These are phyloP conservation scores for Charaxes varanes DNA, from an alignment of 1,140 invertebrate genomes.

Conservation along the genomic window DNA sequence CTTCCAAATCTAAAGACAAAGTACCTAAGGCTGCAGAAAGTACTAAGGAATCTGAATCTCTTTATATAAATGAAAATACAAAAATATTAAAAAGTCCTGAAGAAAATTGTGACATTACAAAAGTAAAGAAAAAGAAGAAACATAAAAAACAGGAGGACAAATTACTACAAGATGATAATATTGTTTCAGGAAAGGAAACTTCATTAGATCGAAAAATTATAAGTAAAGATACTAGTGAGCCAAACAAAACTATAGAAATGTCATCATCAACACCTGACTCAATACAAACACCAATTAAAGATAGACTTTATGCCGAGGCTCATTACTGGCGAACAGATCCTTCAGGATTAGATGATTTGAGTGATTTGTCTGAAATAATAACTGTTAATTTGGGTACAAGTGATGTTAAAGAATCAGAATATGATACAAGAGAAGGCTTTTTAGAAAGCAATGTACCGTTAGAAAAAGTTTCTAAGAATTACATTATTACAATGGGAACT, in stretches of 20 bases:
- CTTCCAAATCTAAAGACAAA: slow-evolving; percentile 44
- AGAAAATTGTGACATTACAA: slow-evolving; percentile 25
- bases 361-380: slow-evolving; percentile 33
- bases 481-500: too few species aligned
- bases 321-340: slow-evolving; percentile 62
- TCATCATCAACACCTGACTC: slow-evolving; percentile 52
- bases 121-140: slow-evolving; percentile 62
- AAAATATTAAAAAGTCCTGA: slow-evolving; percentile 16
- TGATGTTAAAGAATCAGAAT: slow-evolving; percentile 1
- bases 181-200: slow-evolving; percentile 21
- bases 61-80: slow-evolving; percentile 10
- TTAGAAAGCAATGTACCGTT: too few species aligned
- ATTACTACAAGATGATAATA: slow-evolving; percentile 12
- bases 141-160: slow-evolving; percentile 33
- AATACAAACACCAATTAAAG: slow-evolving; percentile 58
- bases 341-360: slow-evolving; percentile 29
- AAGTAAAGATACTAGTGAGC: slow-evolving; percentile 4
- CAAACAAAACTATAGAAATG: slow-evolving; percentile 20
- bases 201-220: slow-evolving; percentile 26
- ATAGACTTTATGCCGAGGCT: slow-evolving; percentile 57
- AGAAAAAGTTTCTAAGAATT: too few species aligned
- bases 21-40: slow-evolving; percentile 21
- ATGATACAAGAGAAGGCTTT: background rate
- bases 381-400: slow-evolving; percentile 28
- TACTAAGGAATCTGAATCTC: slow-evolving; percentile 10